These are phyloP conservation scores for Gorsachius goisagi DNA, from an alignment of 2,113 vertebrate species.

Conservation along the genomic window DNA sequence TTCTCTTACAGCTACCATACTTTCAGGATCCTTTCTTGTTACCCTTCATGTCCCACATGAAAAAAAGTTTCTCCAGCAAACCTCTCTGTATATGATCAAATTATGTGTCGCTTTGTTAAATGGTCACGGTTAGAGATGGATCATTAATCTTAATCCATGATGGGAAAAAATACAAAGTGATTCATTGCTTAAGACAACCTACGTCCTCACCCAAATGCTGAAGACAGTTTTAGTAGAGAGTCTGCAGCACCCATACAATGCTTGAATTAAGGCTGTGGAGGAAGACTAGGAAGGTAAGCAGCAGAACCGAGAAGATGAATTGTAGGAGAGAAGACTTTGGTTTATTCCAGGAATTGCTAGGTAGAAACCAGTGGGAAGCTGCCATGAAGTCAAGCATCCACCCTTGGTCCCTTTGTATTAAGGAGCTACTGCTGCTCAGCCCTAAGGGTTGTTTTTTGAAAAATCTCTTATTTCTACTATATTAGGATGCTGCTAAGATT, in stretches of 20 bases:
- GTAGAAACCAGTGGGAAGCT: background rate
- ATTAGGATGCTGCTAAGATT: background rate
- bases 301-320: background rate
- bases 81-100: background rate
- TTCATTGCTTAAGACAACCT: background rate
- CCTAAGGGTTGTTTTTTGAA: accelerated
- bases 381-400: background rate
- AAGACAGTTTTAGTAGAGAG: background rate
- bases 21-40: background rate
- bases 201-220: background rate
- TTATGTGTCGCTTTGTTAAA: background rate
- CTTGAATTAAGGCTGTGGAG: background rate
- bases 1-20: background rate
- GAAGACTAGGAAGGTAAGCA: background rate
- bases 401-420: background rate
- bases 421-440: background rate
- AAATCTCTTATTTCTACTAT: background rate
- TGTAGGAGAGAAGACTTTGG: background rate
- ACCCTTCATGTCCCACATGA: background rate
- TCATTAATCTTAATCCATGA: background rate
- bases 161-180: background rate
- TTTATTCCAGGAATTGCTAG: background rate
- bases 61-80: background rate
- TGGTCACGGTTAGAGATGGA: background rate
- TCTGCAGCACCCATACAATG: background rate